Percentiles rank a stretch among this genome's conserved stretches.
Conservation (phyloP, 2,797 vertebrate genomes). For the Silurus lanzhouensis region DNA sequence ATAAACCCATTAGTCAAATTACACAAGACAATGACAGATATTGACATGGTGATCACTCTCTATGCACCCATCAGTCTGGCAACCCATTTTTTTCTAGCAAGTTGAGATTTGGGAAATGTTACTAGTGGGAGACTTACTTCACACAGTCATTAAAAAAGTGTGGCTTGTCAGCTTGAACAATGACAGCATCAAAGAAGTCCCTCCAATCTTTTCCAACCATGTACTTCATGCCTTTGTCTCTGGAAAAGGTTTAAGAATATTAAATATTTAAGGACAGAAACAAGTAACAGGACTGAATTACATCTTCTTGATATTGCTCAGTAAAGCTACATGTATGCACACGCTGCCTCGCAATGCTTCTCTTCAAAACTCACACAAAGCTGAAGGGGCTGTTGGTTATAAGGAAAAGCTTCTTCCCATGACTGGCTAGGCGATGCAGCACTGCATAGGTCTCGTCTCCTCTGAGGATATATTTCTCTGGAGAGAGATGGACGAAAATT, state of each 20-base stretch:
- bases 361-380: conserved; percentile 79
- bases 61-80: background rate
- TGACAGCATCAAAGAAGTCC: conserved; percentile 84
- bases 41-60: background rate
- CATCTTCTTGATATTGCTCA: background rate
- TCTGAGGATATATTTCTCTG: conserved; percentile 81
- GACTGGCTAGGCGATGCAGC: conserved; percentile 73
- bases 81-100: background rate
- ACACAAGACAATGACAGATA: background rate
- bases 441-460: conserved; percentile 83
- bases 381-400: conserved; percentile 86
- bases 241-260: conserved; percentile 50
- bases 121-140: conserved; percentile 74
- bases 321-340: background rate
- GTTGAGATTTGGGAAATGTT: background rate
- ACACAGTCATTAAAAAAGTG: conserved; percentile 86
- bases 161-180: conserved; percentile 86
- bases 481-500: background rate
- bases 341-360: background rate
- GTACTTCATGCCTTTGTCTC: conserved; percentile 85
- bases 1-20: background rate
- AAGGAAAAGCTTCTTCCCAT: conserved; percentile 84
- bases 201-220: conserved; percentile 86
- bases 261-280: background rate
- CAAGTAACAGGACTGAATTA: no score